These are phyloP conservation scores for Trichopoda pennipes DNA, from an alignment of 2,888 invertebrate species.

Conservation along the genomic window DNA sequence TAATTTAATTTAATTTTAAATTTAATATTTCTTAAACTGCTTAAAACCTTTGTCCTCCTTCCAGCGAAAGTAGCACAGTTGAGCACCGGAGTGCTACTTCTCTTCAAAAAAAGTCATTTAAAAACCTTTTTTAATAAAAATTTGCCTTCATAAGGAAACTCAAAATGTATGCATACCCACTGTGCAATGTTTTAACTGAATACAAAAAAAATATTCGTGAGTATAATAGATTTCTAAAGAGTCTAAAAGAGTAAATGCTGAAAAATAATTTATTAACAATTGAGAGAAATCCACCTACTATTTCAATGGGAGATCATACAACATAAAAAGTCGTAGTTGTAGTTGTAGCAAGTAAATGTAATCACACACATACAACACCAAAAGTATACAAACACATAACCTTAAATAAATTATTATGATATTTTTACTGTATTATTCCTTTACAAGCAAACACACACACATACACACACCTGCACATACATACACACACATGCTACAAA, in stretches of 20 bases:
- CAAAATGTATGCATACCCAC: not conserved
- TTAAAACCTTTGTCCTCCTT: too few relatives aligned
- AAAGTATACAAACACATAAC: not conserved
- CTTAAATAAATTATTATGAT: slow-evolving; percentile 6
- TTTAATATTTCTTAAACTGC: too few relatives aligned
- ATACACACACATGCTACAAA: not conserved
- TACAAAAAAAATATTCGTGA: not conserved
- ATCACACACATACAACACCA: not conserved
- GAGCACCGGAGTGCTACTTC: too few relatives aligned
- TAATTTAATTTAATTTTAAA: too few relatives aligned
- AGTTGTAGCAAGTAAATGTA: slow-evolving; percentile 6
- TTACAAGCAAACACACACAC: too few relatives aligned
- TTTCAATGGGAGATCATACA: slow-evolving; percentile 64
- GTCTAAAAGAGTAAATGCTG: slow-evolving; percentile 47
- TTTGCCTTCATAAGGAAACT: not conserved
- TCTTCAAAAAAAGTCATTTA: too few relatives aligned
- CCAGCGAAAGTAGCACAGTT: too few relatives aligned
- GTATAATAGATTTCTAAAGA: slow-evolving; percentile 39
- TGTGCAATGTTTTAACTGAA: not conserved
- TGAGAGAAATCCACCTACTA: slow-evolving; percentile 62
- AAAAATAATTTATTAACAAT: slow-evolving; percentile 47
- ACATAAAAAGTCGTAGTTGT: slow-evolving; percentile 39
- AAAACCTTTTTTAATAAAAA: too few relatives aligned
- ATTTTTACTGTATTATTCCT: not conserved
- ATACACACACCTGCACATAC: not conserved